These are phyloP conservation scores for Panulirus ornatus DNA, from an alignment of 1,140 invertebrate genomes.

Conservation along the genomic window DNA sequence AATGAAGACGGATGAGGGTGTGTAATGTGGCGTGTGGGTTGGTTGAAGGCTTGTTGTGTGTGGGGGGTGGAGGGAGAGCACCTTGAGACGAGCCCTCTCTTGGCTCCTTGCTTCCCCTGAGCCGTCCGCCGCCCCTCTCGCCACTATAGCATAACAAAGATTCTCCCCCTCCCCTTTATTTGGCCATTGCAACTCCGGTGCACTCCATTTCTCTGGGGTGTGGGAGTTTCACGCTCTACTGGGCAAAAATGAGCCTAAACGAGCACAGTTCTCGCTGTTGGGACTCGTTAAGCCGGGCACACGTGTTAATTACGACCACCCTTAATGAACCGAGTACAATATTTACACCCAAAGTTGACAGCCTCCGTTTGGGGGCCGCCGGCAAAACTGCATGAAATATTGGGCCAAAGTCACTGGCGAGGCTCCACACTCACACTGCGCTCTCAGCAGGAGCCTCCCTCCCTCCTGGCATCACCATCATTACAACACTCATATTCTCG, in stretches of 20 bases:
- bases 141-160: constrained; percentile 42
- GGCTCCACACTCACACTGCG: background rate
- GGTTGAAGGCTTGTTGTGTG: no score
- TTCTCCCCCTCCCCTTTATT: constrained; percentile 67
- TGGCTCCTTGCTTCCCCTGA: background rate
- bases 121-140: background rate
- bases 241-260: constrained; percentile 72
- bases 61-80: no score
- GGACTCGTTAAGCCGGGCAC: constrained; percentile 72
- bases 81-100: background rate
- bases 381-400: constrained; percentile 69
- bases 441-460: background rate
- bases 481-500: no score
- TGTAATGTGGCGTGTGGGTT: no score
- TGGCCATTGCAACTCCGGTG: constrained; percentile 67
- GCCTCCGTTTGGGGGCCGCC: constrained; percentile 65
- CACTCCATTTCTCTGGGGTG: constrained; percentile 67
- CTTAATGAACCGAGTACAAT: constrained; percentile 73
- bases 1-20: no score
- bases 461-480: constrained; percentile 9
- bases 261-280: constrained; percentile 73
- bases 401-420: constrained; percentile 54
- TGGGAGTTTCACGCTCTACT: constrained; percentile 71
- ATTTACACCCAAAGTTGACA: constrained; percentile 73
- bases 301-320: constrained; percentile 73